phyloP scores from a whole-genome alignment of 2,113 vertebrate genomes.

The Ranitomeya variabilis region DNA sequence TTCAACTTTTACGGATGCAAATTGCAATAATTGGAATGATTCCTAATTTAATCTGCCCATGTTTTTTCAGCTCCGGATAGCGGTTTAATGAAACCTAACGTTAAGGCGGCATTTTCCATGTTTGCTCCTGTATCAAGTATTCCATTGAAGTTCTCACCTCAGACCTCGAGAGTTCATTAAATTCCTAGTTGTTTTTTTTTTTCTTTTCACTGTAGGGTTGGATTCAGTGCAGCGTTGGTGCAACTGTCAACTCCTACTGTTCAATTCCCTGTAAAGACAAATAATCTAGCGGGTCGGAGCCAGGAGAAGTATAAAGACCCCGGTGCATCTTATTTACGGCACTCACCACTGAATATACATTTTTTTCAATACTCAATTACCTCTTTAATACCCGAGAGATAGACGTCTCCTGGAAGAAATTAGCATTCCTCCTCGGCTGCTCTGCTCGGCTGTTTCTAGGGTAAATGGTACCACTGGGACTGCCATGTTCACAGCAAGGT shows the following conservation, averaged over 20 bases:
- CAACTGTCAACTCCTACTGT: constrained; percentile 15
- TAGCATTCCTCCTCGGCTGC: not conserved
- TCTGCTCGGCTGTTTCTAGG: not conserved
- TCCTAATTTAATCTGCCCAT: not conserved
- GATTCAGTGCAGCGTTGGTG: not conserved
- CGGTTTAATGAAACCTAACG: not conserved
- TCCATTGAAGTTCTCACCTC: not conserved
- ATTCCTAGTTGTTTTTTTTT: not conserved
- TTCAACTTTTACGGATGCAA: too few species aligned
- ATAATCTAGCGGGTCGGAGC: not conserved
- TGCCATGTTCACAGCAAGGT: constrained; percentile 2
- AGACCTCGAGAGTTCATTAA: not conserved
- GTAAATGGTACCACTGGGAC: constrained; percentile 8
- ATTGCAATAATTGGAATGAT: not conserved
- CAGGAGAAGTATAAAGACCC: not conserved
- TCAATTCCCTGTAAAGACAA: constrained; percentile 15
- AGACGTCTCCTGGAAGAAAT: not conserved
- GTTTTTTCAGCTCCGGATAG: not conserved
- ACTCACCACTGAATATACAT: not conserved
- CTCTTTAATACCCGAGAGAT: constrained; percentile 22
- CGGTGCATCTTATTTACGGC: constrained; percentile 7
- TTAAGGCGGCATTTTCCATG: not conserved
- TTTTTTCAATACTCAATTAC: constrained; percentile 18
- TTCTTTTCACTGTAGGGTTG: not conserved
- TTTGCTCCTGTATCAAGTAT: not conserved